Conservation (phyloP, 2,888 invertebrate genomes). For the Tenthredo notha region DNA sequence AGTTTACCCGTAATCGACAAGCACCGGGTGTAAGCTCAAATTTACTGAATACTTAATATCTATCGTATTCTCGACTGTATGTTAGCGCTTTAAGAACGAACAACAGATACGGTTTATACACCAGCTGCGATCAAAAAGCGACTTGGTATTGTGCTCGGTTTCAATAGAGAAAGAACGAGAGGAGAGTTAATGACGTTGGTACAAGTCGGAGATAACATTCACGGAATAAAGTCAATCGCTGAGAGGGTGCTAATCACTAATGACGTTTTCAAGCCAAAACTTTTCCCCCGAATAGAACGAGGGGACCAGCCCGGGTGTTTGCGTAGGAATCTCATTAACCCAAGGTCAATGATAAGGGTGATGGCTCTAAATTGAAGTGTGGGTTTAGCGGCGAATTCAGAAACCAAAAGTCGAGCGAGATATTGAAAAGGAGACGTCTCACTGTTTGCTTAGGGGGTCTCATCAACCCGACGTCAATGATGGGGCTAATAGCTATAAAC, state of each 20-base stretch:
- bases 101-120: background rate
- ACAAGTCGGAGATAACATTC: constrained; percentile 30
- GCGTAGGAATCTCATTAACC: constrained; percentile 47
- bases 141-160: background rate
- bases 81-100: background rate
- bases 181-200: constrained; percentile 30
- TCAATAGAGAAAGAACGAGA: background rate
- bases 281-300: constrained; percentile 6
- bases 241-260: constrained; percentile 50
- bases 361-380: constrained; percentile 25
- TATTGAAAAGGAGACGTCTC: constrained; percentile 41
- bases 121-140: background rate
- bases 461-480: background rate
- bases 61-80: background rate
- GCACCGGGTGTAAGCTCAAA: constrained; percentile 9
- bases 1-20: constrained; percentile 25
- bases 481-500: constrained; percentile 17
- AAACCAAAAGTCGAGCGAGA: constrained; percentile 21
- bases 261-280: constrained; percentile 44
- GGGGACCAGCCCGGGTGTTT: constrained; percentile 16
- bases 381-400: constrained; percentile 27
- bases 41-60: constrained; percentile 19
- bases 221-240: constrained; percentile 19
- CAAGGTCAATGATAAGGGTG: constrained; percentile 29
- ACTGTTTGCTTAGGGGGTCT: constrained; percentile 33